Evolutionary conservation across 1,140 invertebrate species (phyloP), one percentile per base, ranked within the genome.

Genomic region (Drosophila tropicalis): DNA sequence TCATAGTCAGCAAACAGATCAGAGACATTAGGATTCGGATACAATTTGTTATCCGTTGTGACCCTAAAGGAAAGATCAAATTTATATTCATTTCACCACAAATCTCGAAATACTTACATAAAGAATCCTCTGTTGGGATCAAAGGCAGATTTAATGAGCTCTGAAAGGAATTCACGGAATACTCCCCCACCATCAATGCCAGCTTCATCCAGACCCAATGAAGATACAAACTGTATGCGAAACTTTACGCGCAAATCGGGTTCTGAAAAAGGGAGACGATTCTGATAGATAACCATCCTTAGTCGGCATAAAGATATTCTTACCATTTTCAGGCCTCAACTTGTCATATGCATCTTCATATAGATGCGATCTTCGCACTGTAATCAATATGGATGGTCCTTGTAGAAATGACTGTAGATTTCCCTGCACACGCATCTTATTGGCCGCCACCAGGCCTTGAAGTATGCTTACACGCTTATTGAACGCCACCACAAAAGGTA

Each of bases 261-360:
- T 89, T 98, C 98, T 97, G 86, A 67, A 40, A 62, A 6, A 39
- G 0, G 12, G 3, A 39, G 0, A 39, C 36, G n/a, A 3, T 39
- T 39, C 0, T 12, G 9, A 39, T 39, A 13, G n/a, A 39, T 39
- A 3, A 13, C 2, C 4, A n/a, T 39, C 1, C 12, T 13, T 39
- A 13, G 29, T 29, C 5, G 29, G 29, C 29, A 39, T 0, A 39
- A 12, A 39, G 12, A 40, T 47, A 44, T 36, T 39, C 86, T 91
- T 92, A 96, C 96, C 96, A 93, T 98, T 99, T 81, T 98, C 96
- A 1, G 94, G 94, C 5, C 97, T 97, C 0, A 99, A 92, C 92
- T 98, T 98, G 32, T 98, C 97, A 92, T 98, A 99, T 0, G 98
- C 97, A 93, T 99, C 98, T 93, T 99, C 98, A 92, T 99, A 99